Base-by-base conservation (phyloP, 2,797 vertebrate genomes). In the Pipistrellus pipistrellus region DNA sequence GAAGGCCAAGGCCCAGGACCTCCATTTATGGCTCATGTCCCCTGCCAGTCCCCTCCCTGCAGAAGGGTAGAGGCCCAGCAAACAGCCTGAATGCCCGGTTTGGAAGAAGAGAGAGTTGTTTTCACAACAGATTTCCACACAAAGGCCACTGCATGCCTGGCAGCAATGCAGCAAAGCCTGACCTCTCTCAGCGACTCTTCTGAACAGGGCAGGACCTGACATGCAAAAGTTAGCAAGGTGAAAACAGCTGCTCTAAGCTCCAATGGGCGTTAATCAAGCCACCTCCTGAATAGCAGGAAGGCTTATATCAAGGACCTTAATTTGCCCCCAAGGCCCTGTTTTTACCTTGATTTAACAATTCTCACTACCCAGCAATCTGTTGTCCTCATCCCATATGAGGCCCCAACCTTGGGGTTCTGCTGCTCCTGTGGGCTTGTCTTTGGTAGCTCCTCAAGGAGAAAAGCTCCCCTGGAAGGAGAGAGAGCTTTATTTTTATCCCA, bases 401-500 rank as follows among this genome's bases (percentile, higher is more conserved):
- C 53, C 73, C 66, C 78, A 77, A 23, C 73, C 85, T 88, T 57
- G 32, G 48, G 77, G 59, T 83, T 93, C 90, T 88, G 59, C 44
- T 30, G 32, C 57, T 90, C 51, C 72, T 76, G 46, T 10, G 21
- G 80, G 78, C 62, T 94, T 77, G 38, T 85, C 83, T 95, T 75
- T 85, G 71, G 93, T 85, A 94, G 82, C n/a, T 85, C 91, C 85
- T 97, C 96, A 96, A 97, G 97, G 96, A 97, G 93, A 97, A 96
- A 94, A 89, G 44, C 85, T 95, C 78, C 87, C 95, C 72, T 71
- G 78, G 82, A 97, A 96, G 55, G 59, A 97, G 76, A 92, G 0
- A 27, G 35, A 55, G 69, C 90, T 97, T 95, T 97, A 96, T 97
- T 96, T 97, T 95, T 95, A 95, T 96, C 75, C 95, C 90, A 93